Conservation (phyloP, 2,113 vertebrate genomes). For the Oreochromis niloticus region DNA sequence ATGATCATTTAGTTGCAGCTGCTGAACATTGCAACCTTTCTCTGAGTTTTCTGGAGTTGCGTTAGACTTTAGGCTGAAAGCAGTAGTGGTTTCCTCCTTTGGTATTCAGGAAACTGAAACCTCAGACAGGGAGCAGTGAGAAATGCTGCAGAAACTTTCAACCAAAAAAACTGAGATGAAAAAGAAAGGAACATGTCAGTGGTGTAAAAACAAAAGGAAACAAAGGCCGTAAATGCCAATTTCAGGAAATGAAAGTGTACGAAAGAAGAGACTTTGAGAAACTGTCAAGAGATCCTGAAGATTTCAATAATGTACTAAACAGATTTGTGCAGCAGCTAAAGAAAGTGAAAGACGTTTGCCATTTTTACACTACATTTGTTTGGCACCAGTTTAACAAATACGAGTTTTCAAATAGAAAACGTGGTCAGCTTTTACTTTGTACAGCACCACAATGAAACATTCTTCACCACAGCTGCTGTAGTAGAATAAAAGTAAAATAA, state of each 20-base stretch:
- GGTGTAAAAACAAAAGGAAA: not conserved
- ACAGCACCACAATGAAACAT: not conserved
- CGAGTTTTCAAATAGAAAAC: not conserved
- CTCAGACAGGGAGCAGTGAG: not conserved
- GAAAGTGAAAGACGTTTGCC: accelerated
- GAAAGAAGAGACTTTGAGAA: not conserved
- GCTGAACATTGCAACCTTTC: not conserved
- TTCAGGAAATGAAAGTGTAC: accelerated
- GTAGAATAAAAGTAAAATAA: accelerated
- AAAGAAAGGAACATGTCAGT: not conserved
- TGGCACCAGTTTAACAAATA: not conserved
- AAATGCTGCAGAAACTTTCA: not conserved
- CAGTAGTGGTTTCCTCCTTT: not conserved
- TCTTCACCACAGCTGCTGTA: accelerated
- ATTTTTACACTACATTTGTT: not conserved
- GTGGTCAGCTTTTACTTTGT: not conserved
- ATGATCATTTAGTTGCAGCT: not conserved
- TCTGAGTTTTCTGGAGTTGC: not conserved
- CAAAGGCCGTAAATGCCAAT: not conserved
- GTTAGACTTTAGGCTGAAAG: not conserved
- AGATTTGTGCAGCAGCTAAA: not conserved
- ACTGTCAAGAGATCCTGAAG: not conserved
- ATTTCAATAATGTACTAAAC: accelerated
- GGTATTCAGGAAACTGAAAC: not conserved
- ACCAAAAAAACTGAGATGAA: not conserved